Percentiles rank a stretch among this genome's conserved stretches.
Conservation (phyloP, 2,113 vertebrate genomes). For the Pituophis catenifer region DNA sequence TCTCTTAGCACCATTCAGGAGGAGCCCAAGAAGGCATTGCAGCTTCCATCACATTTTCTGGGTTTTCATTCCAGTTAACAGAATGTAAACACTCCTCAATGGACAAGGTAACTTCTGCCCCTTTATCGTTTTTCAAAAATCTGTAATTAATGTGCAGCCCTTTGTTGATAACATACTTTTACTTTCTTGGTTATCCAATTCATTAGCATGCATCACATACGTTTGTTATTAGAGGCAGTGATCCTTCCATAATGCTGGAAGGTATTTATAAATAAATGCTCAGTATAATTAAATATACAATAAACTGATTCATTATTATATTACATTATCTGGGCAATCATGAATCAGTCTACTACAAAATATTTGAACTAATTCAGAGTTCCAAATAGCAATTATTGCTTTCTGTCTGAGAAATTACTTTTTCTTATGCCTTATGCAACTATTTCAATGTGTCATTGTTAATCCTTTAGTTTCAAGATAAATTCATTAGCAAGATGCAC, state of each 20-base stretch:
- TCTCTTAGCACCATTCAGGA: neutral
- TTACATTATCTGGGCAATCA: neutral
- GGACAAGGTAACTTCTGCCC: neutral
- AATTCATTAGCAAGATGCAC: neutral
- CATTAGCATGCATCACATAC: neutral
- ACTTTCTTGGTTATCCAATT: neutral
- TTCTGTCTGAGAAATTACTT: neutral
- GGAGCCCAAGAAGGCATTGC: neutral
- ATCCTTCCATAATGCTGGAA: neutral
- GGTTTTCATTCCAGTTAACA: neutral
- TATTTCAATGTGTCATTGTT: neutral
- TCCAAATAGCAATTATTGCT: neutral
- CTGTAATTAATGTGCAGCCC: neutral
- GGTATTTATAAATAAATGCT: neutral
- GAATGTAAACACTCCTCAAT: neutral
- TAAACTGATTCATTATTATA: neutral
- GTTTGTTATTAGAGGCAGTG: neutral
- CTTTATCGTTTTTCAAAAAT: neutral
- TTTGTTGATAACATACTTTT: neutral
- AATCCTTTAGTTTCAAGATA: neutral
- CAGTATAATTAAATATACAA: neutral
- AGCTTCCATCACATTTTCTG: neutral
- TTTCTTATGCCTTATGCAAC: neutral
- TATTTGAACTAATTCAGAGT: neutral
- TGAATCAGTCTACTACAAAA: too few species aligned